Base-by-base conservation (phyloP, 2,113 vertebrate species). In the Corythornis cristatus region DNA sequence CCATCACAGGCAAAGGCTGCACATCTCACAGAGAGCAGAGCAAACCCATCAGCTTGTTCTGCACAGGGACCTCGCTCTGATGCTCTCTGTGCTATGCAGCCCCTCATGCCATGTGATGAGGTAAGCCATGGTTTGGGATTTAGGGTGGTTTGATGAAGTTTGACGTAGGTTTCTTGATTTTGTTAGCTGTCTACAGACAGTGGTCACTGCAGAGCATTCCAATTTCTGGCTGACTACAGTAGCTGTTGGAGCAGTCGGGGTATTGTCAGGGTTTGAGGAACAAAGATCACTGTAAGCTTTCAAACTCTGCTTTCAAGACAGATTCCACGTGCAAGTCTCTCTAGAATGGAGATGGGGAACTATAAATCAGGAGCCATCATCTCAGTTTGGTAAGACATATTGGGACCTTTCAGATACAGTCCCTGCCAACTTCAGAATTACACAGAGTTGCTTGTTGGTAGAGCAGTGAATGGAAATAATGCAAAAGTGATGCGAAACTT, bases 51-150 rank as follows among this genome's bases (percentile, higher is more conserved):
- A 45, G 29, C 45, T 33, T 72, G 53, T 22, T n/a, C 16, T 1
- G 2, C 23, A 15, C 2, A 8, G 28, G 15, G 48, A 51, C 46
- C n/a, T 73, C 3, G 25, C 51, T 81, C 12, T 65, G 31, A 61
- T 13, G 37, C 31, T 15, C 46, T 29, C 60, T 1, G 0, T 28
- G 72, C 9, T 40, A 19, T 26, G 54, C 79, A 70, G 14, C 17
- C n/a, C 29, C n/a, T 35, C 12, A 0, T 64, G 33, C 28, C 1
- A 0, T 16, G 8, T 0, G 1, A 23, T 4, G 13, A 18, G 5
- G 43, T 11, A 35, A 64, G 48, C 66, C 26, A 8, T 7, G 37
- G 22, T 37, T 88, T 75, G 28, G 51, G 37, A 28, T 51, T 61
- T 46, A 46, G 26, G 50, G 21, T 0, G 2, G 9, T 58, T 43